Base-by-base conservation (phyloP, 2,888 invertebrate genomes). In the Athalia rosae region DNA sequence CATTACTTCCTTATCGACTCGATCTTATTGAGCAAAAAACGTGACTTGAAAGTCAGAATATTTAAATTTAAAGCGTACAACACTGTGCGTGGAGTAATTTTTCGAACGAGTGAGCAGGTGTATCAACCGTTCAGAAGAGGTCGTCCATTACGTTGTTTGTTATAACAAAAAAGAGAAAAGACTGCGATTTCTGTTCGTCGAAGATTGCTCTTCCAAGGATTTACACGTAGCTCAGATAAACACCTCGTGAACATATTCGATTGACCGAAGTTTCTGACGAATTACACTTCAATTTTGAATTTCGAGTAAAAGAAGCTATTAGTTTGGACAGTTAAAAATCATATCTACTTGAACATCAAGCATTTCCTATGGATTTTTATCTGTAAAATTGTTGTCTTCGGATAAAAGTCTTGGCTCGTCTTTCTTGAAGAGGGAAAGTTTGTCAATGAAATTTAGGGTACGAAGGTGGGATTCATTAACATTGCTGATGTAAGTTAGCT, bases 391-490 rank as follows among this genome's bases (percentile, higher is more conserved):
- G 9, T 53, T n/a, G n/a, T 11, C 6, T 7, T 53, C 11, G 53
- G n/a, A 53, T 53, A 4, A 9, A 64, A 67, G 13, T 48, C 48
- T 48, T 43, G 8, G 3, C 41, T n/a, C 9, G 13, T 74, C 61
- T 74, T 4, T 11, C 4, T 15, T 41, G 9, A 62, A 59, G 74
- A 74, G 47, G 74, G 74, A 74, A 74, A 61, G 74, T 74, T 61
- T 53, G 74, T 74, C 74, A 74, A 74, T 74, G 74, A 74, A 74
- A 74, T 41, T 48, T 28, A 58, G 61, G 48, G 74, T 61, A 74
- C 11, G 61, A 74, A 74, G 74, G 74, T 61, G 74, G 74, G 74
- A 61, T 74, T 74, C 59, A 62, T 74, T 74, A 74, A 45, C 61
- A 74, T 74, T 48, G 61, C 61, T 61, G 74, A 74, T 61, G 74